A percentile compares a stretch with the other conserved stretches of the same genome.
Evolutionary conservation across 2,113 vertebrate species (phyloP).

Genomic region (Anoplopoma fimbria): DNA sequence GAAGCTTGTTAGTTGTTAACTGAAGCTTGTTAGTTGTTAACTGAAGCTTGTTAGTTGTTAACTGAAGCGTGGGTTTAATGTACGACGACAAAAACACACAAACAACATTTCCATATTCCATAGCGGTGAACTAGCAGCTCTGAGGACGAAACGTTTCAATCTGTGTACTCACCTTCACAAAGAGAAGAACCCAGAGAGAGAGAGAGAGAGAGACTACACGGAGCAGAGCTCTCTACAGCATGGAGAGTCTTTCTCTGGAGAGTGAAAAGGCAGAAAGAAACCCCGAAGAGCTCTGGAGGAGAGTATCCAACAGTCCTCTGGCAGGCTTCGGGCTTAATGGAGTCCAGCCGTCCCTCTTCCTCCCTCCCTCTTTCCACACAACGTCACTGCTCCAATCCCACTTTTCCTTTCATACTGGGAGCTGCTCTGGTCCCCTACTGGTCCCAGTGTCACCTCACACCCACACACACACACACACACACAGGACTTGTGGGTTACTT

Average conservation of each 20-base stretch:
- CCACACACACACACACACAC: neutral
- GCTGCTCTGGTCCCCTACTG: constrained; percentile 42
- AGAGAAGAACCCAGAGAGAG: too few relatives aligned
- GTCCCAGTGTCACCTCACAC: constrained; percentile 27
- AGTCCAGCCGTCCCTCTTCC: constrained; percentile 80
- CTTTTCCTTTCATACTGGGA: constrained; percentile 79
- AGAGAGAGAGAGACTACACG: too few relatives aligned
- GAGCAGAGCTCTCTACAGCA: constrained; percentile 63
- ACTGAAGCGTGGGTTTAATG: neutral
- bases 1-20: rapidly evolving
- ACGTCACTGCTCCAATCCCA: constrained; percentile 84
- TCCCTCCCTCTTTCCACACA: constrained; percentile 71
- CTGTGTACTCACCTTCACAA: constrained; percentile 83
- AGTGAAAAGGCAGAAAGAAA: constrained; percentile 56
- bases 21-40: too few relatives aligned
- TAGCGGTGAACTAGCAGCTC: constrained; percentile 39
- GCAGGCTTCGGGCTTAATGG: constrained; percentile 81
- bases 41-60: rapidly evolving
- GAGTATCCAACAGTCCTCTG: constrained; percentile 83
- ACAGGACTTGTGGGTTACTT: neutral
- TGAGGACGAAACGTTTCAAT: constrained; percentile 59
- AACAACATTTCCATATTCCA: constrained; percentile 37
- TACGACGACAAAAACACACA: neutral
- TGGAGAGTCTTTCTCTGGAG: constrained; percentile 29
- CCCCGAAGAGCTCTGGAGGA: constrained; percentile 67